Evolutionary conservation across 23 tunicate species (phyloP), one percentile per base, ranked within the genome.

Genomic region (Aplidium turbinatum): DNA sequence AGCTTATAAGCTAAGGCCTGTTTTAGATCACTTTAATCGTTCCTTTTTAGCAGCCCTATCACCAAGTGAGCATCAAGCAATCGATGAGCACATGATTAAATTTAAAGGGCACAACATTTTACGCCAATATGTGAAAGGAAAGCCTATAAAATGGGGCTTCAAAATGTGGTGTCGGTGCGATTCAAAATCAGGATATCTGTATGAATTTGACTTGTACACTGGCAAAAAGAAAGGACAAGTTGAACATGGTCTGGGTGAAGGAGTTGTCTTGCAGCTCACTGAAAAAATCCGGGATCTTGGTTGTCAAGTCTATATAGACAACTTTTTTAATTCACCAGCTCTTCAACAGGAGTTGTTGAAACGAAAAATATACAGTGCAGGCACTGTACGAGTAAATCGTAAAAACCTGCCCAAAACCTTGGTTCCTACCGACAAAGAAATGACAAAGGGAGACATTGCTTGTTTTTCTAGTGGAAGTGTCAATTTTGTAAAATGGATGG

Each of bases 131-230:
- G 67, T 60, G 6, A 60, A 60, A 60, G 67, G 67, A 60, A 60
- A 60, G 22, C 38, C 67, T 5, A 60, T 60, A 11, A n/a, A 60
- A n/a, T 60, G 67, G 67, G 67, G 67, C 7, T 60, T 27, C 35
- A 60, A 60, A 29, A 60, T 60, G 67, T 60, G 67, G 67, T 60
- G 67, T n/a, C 30, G 35, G n/a, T 60, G 67, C n/a, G 35, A 60
- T 23, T 60, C 67, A 6, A 60, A 23, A 60, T 29, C 67, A 25
- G 67, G 67, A 11, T 60, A 60, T 31, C 38, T 60, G 3, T 60
- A 29, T 60, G 6, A 60, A 31, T 60, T 60, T n/a, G 67, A 60
- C 38, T 6, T 60, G 3, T 60, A 60, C n/a, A 16, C 38, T 4
- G 67, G 67, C 30, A 60, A 60, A 23, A 60, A 60, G 31, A 60